These are phyloP conservation scores for Menura novaehollandiae DNA, from an alignment of 2,113 vertebrate genomes.

Conservation along the genomic window DNA sequence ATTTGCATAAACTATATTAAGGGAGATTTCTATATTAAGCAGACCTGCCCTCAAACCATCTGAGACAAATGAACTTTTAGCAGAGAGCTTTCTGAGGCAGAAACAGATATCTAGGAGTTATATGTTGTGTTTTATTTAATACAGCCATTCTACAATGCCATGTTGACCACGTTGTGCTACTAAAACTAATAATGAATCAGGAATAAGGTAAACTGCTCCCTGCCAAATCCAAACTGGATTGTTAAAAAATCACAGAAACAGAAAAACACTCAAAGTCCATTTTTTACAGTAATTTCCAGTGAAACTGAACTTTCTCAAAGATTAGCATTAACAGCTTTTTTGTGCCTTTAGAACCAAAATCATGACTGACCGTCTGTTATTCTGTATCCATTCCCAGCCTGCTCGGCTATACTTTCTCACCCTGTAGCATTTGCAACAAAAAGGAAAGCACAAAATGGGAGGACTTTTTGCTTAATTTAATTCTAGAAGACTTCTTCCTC, in stretches of 20 bases:
- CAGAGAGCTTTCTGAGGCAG: not conserved
- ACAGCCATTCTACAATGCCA: not conserved
- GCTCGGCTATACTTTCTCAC: not conserved
- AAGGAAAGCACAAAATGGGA: not conserved
- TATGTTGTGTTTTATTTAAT: not conserved
- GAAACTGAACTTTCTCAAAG: not conserved
- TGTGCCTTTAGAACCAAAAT: not conserved
- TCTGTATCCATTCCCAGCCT: not conserved
- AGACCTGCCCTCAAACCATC: constrained; percentile 46
- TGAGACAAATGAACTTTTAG: constrained; percentile 45
- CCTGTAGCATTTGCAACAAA: not conserved
- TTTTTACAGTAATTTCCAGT: not conserved
- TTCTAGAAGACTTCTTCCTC: not conserved
- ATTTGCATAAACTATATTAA: constrained; percentile 65
- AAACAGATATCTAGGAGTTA: not conserved
- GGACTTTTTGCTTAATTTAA: not conserved
- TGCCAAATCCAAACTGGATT: not conserved
- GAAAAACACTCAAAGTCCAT: not conserved
- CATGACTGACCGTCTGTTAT: not conserved
- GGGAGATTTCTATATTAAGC: constrained; percentile 58
- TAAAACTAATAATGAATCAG: not conserved
- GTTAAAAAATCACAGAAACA: not conserved
- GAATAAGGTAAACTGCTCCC: not conserved
- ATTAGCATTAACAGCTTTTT: not conserved
- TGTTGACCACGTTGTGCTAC: not conserved